Evolutionary conservation across 2,113 vertebrate species (phyloP), one percentile per base, ranked within the genome.

Genomic region (Columba janthina): DNA sequence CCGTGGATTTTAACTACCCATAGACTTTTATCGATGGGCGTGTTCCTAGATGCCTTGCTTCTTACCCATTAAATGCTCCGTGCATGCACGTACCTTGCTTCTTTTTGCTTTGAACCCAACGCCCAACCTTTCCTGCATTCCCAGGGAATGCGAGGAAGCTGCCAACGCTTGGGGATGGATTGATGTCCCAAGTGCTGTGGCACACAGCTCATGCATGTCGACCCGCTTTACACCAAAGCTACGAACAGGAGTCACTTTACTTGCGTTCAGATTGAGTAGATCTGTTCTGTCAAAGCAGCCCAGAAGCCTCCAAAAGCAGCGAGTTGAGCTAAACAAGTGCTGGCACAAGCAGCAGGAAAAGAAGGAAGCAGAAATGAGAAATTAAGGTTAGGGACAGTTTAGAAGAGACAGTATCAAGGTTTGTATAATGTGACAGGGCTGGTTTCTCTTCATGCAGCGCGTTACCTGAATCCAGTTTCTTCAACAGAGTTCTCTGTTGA

Each of bases 1-100:
- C 78, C 88, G 78, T 82, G 89, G 91, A 84, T 94, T 97, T 96
- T 97, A 97, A 81, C 92, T 88, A 72, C 93, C 56, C 44, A 81
- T 94, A 87, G 96, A 94, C 87, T 91, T 38, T n/a, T 83, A 84
- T 94, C 77, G 91, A 94, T 85, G 38, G 65, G n/a, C 46, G 73
- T 72, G 44, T 88, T 93, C 83, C 91, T 94, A 66, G 71, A 61
- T 94, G 87, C 77, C 54, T 92, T 82, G 74, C 88, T 69, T 94
- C 72, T 88, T 92, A 67, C 71, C 89, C 91, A 90, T 97, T 87
- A 92, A 96, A 76, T 62, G 74, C 88, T 89, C 88, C 16, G 26
- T 67, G 91, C 94, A 94, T 93, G 90, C 54, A 72, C 62, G 11
- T 88, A 64, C 1, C 29, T 73, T 82, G 91, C 90, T 95, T 38